Evolutionary conservation across 2,888 invertebrate genomes (phyloP).

Genomic region (Drosophila barbarae): DNA sequence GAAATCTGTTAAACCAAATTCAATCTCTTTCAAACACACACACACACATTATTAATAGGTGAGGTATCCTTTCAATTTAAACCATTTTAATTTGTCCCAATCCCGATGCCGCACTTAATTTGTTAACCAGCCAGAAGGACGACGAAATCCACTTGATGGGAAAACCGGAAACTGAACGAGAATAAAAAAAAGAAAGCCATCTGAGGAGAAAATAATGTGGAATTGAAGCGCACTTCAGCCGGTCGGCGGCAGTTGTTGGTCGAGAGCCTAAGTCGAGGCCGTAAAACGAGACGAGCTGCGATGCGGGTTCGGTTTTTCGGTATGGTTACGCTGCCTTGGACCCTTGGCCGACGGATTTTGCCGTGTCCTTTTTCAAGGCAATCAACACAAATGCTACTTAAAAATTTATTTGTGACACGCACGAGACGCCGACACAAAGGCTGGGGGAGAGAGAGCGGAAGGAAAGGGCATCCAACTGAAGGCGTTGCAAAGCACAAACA

Average conservation of each 20-base stretch:
- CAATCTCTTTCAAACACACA: not conserved
- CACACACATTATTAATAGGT: constrained; percentile 4
- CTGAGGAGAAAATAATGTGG: constrained; percentile 49
- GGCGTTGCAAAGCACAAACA: constrained; percentile 66
- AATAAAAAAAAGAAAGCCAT: constrained; percentile 18
- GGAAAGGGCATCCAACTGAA: constrained; percentile 29
- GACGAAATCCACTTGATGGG: constrained; percentile 56
- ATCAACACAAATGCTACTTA: constrained; percentile 76
- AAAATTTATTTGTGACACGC: constrained; percentile 74
- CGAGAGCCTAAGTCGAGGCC: constrained; percentile 31
- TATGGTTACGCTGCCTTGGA: constrained; percentile 3
- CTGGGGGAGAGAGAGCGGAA: not conserved
- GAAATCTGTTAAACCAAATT: too few species aligned
- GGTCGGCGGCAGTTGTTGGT: constrained; percentile 19
- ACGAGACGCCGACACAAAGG: constrained; percentile 55
- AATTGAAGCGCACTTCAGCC: constrained; percentile 58
- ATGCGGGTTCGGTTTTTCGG: constrained; percentile 22
- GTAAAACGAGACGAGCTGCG: constrained; percentile 34
- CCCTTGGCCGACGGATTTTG: constrained; percentile 28
- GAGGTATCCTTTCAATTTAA: constrained; percentile 7
- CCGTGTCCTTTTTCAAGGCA: constrained; percentile 71
- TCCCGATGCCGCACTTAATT: constrained; percentile 55
- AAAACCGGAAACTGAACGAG: constrained; percentile 4
- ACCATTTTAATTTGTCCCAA: constrained; percentile 37
- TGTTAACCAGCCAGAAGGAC: constrained; percentile 62